phyloP scores from a whole-genome alignment of 2,888 invertebrate species.

The Oscheius sp. region DNA sequence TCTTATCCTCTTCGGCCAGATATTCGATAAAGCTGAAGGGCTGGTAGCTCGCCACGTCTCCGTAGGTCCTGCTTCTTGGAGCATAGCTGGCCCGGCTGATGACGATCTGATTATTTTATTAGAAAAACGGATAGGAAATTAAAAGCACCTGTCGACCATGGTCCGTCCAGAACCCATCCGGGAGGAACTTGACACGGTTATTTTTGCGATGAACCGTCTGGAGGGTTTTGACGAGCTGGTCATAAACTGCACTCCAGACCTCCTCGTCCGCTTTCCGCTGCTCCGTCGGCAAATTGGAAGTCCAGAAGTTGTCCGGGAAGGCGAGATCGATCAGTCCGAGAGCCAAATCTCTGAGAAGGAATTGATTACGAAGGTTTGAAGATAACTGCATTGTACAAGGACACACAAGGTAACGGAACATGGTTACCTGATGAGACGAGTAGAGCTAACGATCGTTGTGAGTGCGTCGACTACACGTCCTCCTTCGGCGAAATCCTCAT shows the following conservation, averaged over 20 bases:
- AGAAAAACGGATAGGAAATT: neutral
- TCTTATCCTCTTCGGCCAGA: neutral
- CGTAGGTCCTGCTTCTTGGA: neutral
- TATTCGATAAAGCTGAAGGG: constrained; percentile 18
- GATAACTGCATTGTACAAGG: too few species aligned
- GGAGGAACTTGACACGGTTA: constrained; percentile 84
- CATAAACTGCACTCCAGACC: constrained; percentile 41
- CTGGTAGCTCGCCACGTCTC: too few species aligned
- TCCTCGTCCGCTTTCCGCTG: constrained; percentile 26
- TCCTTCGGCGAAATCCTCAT: constrained; percentile 18
- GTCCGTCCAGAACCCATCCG: constrained; percentile 80
- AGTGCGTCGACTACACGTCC: neutral
- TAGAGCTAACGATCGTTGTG: neutral
- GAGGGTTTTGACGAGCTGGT: constrained; percentile 81
- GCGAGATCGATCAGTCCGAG: constrained; percentile 87
- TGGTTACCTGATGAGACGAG: constrained; percentile 12
- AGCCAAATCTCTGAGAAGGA: constrained; percentile 78
- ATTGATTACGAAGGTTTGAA: neutral
- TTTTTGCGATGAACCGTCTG: constrained; percentile 88
- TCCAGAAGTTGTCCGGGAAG: constrained; percentile 79
- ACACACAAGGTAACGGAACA: neutral
- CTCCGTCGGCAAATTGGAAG: neutral
- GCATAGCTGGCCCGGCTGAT: neutral
- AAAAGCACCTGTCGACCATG: constrained; percentile 46
- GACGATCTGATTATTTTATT: constrained; percentile 1